These are phyloP conservation scores for Drosophila phalerata DNA, from an alignment of 2,888 invertebrate species.

Conservation along the genomic window DNA sequence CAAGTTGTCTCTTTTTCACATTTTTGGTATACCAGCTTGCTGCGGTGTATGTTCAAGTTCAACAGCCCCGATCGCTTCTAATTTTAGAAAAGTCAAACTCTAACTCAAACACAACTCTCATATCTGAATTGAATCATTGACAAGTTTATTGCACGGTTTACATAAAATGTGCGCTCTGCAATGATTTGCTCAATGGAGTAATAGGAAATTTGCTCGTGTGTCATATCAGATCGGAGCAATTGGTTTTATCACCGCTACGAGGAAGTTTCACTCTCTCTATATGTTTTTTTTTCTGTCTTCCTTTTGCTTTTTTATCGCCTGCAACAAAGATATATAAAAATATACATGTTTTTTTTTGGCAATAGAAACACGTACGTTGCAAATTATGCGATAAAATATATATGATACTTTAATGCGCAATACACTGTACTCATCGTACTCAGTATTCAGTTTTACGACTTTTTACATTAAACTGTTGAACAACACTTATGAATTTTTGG, in stretches of 20 bases:
- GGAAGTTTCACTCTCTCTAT: slow-evolving; percentile 19
- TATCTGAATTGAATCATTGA: slow-evolving; percentile 15
- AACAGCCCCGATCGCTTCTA: slow-evolving; percentile 6
- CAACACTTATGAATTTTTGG: slow-evolving; percentile 59
- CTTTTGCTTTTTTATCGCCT: slow-evolving; percentile 16
- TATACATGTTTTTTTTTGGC: slow-evolving; percentile 38
- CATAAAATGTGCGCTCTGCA: slow-evolving; percentile 2
- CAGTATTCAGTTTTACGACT: slow-evolving; percentile 50
- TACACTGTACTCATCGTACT: slow-evolving; percentile 21
- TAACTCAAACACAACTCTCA: background rate
- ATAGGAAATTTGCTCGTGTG: slow-evolving; percentile 5
- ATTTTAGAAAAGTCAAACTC: slow-evolving; percentile 8
- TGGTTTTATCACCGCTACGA: slow-evolving; percentile 31
- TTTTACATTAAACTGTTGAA: slow-evolving; percentile 56
- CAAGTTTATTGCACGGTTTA: slow-evolving; percentile 20
- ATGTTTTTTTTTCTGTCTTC: slow-evolving; percentile 5
- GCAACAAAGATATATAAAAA: slow-evolving; percentile 13
- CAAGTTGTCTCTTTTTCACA: background rate
- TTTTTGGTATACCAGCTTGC: background rate
- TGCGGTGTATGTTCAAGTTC: slow-evolving; percentile 2
- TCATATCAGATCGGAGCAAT: slow-evolving; percentile 27
- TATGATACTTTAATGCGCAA: slow-evolving; percentile 43
- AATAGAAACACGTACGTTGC: slow-evolving; percentile 63
- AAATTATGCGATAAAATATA: slow-evolving; percentile 76
- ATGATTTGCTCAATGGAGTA: slow-evolving; percentile 22